These are phyloP conservation scores for Danaus plexippus DNA, from an alignment of 1,140 invertebrate genomes.

Conservation along the genomic window DNA sequence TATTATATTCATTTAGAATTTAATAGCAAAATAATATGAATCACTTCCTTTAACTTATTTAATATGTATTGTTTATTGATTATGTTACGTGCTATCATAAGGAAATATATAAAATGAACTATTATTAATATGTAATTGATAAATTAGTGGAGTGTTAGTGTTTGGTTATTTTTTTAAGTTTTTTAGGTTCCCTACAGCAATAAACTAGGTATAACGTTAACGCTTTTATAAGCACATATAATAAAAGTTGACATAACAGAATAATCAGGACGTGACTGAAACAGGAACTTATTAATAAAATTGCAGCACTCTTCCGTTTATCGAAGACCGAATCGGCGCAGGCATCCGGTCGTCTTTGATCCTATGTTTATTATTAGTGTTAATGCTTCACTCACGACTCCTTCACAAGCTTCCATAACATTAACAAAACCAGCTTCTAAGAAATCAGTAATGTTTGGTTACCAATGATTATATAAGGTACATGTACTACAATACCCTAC, in stretches of 20 bases:
- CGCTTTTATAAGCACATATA: background rate
- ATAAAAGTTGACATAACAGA: conserved; percentile 25
- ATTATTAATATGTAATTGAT: too few relatives aligned
- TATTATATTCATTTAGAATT: background rate
- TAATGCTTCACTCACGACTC: conserved; percentile 23
- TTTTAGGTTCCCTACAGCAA: too few relatives aligned
- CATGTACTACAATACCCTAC: background rate
- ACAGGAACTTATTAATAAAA: conserved; percentile 66
- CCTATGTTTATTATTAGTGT: conserved; percentile 38
- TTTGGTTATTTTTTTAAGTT: too few relatives aligned
- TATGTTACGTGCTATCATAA: too few relatives aligned
- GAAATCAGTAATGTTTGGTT: conserved; percentile 2
- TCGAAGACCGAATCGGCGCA: conserved; percentile 37
- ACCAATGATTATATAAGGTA: conserved; percentile 1
- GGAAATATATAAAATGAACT: too few relatives aligned
- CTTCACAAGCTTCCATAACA: conserved; percentile 7
- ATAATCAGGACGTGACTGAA: conserved; percentile 54
- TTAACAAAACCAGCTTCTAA: background rate
- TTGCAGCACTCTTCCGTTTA: conserved; percentile 54
- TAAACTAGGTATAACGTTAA: too few relatives aligned
- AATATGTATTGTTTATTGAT: too few relatives aligned
- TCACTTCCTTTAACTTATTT: too few relatives aligned
- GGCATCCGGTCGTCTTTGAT: conserved; percentile 59
- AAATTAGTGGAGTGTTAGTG: too few relatives aligned
- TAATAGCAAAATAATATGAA: too few relatives aligned